Evolutionary conservation across 2,888 invertebrate species (phyloP).

Genomic region (Sinodicranocentrus sp.): DNA sequence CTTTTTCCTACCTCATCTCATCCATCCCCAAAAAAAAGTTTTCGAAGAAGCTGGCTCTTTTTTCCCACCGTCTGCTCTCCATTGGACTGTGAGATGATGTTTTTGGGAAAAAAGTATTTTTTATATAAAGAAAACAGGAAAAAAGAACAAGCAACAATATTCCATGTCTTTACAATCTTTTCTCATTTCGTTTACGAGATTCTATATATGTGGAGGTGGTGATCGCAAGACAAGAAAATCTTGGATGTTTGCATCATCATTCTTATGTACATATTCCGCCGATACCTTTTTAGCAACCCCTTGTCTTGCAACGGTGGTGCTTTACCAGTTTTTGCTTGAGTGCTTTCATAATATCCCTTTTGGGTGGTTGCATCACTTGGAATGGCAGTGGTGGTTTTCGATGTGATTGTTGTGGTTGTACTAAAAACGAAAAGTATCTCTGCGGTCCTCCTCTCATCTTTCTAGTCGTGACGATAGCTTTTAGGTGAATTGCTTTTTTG

Average conservation of each 20-base stretch:
- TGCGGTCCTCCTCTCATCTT: constrained; percentile 20
- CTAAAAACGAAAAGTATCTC: constrained; percentile 8
- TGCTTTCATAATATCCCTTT: constrained; percentile 12
- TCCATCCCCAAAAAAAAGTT: background rate
- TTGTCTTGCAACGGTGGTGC: too few species aligned
- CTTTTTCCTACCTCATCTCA: constrained; percentile 16
- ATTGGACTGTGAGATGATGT: constrained; percentile 1
- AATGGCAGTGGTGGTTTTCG: constrained; percentile 12
- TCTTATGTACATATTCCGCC: background rate
- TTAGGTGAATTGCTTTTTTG: constrained; percentile 69
- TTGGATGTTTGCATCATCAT: constrained; percentile 9
- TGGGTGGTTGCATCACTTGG: background rate
- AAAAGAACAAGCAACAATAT: background rate
- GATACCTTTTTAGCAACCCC: constrained; percentile 22
- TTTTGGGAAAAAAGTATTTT: background rate
- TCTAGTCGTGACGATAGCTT: constrained; percentile 60
- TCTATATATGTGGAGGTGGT: background rate
- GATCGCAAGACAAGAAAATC: background rate
- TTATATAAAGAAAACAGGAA: too few species aligned
- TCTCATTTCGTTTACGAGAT: background rate
- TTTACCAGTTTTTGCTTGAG: background rate
- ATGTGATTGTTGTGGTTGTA: constrained; percentile 20
- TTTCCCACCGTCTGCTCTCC: constrained; percentile 38
- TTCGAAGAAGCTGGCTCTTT: constrained; percentile 12
- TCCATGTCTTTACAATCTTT: background rate